Conservation (phyloP, 1,140 invertebrate species). For the Babylonia areolata region DNA sequence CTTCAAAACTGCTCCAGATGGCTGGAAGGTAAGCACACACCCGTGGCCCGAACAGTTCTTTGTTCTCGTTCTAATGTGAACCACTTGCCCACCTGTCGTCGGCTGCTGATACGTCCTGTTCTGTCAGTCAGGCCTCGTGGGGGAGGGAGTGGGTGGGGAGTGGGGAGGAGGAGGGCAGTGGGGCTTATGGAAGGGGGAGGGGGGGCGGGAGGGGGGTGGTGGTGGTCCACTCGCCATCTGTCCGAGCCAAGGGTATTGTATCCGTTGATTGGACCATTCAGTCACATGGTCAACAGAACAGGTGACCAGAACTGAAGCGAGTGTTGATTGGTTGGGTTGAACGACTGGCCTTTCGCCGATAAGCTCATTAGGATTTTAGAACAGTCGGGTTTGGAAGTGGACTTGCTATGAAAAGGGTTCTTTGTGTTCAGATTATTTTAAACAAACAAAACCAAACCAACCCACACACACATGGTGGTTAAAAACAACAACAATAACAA, state of each 20-base stretch:
- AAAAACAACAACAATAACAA: too few relatives aligned
- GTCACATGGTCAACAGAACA: slow-evolving; percentile 29
- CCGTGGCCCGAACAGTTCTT: neutral
- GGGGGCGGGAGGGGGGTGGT: neutral
- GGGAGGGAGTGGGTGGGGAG: neutral
- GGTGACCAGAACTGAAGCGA: neutral
- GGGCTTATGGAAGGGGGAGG: neutral
- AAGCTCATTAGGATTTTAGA: neutral
- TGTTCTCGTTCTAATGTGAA: neutral
- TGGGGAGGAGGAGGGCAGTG: neutral
- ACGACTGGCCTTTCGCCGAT: neutral
- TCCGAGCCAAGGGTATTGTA: slow-evolving; percentile 10
- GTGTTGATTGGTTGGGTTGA: slow-evolving; percentile 1
- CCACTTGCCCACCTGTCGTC: neutral
- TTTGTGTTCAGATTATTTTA: too few relatives aligned
- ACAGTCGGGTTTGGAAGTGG: too few relatives aligned
- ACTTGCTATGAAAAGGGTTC: too few relatives aligned
- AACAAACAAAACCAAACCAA: too few relatives aligned
- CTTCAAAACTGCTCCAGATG: slow-evolving; percentile 96
- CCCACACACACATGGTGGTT: too few relatives aligned
- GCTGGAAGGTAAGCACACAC: slow-evolving; percentile 86
- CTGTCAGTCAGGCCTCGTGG: neutral
- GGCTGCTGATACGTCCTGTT: neutral
- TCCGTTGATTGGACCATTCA: slow-evolving; percentile 21
- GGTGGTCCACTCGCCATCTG: slow-evolving; percentile 22